phyloP scores from a whole-genome alignment of 2,113 vertebrate species.

The Serilophus lunatus region DNA sequence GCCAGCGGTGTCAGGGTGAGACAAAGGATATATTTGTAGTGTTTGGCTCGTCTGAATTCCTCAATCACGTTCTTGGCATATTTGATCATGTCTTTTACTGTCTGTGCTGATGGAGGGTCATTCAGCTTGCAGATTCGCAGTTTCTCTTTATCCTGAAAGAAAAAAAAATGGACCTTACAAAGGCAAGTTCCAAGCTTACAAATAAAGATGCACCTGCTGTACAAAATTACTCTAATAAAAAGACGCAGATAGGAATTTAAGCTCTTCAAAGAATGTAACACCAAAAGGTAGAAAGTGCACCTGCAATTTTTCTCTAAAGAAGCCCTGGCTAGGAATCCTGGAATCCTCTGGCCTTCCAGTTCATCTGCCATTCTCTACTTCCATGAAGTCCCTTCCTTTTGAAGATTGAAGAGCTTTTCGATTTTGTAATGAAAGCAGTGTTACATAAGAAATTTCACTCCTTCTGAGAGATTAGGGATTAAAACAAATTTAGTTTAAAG shows the following conservation, averaged over 20 bases:
- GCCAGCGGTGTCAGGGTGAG: neutral
- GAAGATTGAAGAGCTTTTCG: neutral
- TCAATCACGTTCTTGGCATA: conserved; percentile 87
- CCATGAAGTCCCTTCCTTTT: neutral
- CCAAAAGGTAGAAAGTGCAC: conserved; percentile 7
- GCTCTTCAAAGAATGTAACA: conserved; percentile 10
- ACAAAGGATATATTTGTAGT: conserved; percentile 91
- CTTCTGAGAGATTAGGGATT: neutral
- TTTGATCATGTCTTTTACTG: conserved; percentile 81
- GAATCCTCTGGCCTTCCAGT: neutral
- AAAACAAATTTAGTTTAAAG: neutral
- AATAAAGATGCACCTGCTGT: neutral
- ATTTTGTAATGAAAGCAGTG: neutral
- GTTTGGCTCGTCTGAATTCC: conserved; percentile 88
- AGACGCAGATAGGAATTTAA: conserved; percentile 5
- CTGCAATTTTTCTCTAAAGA: conserved; percentile 20
- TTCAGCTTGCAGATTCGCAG: conserved; percentile 81
- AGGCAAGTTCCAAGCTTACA: neutral
- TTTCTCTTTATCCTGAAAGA: conserved; percentile 85
- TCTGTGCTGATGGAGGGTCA: conserved; percentile 76
- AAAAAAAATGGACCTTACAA: neutral
- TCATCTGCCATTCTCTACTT: neutral
- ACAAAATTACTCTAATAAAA: conserved; percentile 12
- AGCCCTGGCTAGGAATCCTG: neutral
- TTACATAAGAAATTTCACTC: neutral